Evolutionary conservation across 2,797 vertebrate species (phyloP).

Genomic region (Danio jaintianensis): DNA sequence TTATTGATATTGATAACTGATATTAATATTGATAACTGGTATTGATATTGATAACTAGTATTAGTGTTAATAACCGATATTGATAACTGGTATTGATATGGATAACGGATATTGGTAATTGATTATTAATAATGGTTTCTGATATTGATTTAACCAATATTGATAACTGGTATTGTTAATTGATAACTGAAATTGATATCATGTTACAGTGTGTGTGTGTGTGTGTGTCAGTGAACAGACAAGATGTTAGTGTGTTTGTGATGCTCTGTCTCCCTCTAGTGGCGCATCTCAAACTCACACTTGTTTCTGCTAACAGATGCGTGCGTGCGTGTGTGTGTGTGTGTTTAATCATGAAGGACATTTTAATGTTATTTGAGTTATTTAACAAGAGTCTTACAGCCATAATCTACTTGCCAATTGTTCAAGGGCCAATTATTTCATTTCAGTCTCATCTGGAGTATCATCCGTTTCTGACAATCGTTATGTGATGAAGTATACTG

Average conservation of each 20-base stretch:
- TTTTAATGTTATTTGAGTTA: constrained; percentile 7
- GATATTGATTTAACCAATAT: no score
- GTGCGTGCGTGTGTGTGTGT: neutral
- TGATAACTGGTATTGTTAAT: no score
- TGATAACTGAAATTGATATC: no score
- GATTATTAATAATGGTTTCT: no score
- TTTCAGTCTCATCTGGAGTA: neutral
- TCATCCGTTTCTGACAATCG: constrained; percentile 19
- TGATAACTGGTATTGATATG: no score
- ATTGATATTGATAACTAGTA: no score
- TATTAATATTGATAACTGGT: no score
- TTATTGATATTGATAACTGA: no score
- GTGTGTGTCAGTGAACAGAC: neutral
- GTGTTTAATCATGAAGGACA: neutral
- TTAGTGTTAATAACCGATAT: no score
- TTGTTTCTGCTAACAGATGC: constrained; percentile 25
- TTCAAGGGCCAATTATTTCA: constrained; percentile 30
- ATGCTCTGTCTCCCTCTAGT: constrained; percentile 77
- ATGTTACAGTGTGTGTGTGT: neutral
- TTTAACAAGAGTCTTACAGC: neutral
- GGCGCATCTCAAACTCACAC: constrained; percentile 44
- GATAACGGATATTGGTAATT: no score
- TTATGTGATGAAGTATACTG: neutral
- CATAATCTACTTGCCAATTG: neutral
- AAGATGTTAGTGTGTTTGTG: neutral